Base-by-base conservation (phyloP, 2,888 invertebrate genomes). In the Stegana nigrithorax region DNA sequence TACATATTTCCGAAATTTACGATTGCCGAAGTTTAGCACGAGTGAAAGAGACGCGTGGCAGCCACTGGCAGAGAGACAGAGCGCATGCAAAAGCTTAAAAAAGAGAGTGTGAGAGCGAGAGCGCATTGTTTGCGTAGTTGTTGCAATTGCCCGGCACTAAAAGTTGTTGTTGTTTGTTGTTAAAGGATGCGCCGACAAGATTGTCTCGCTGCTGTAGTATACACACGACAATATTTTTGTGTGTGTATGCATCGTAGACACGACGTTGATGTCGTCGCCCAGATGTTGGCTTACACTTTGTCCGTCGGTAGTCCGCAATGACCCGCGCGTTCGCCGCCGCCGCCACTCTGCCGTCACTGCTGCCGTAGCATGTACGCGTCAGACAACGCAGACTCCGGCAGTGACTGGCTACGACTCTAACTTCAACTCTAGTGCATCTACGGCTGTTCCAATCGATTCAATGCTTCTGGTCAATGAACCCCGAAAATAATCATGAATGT, bases 381-480 rank as follows among this genome's bases (percentile, higher is more conserved):
- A 55, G 53, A 32, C 7, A 17, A n/a, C 32, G 36, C 65, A 57
- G 55, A 19, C 53, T 47, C 36, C 59, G 67, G 68, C 14, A 39
- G 17, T 39, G 39, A 14, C 39, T 62, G 32, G 63, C 69, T 64
- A 73, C 61, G 66, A 17, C 5, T n/a, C n/a, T 61, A 67, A 67
- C 76, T 72, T 78, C 78, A 74, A 78, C 75, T 74, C 73, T 62
- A 67, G 73, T 73, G 56, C 65, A 14, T 55, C n/a, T n/a, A n/a
- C n/a, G n/a, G n/a, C n/a, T n/a, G n/a, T n/a, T n/a, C n/a, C n/a
- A 21, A 55, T 26, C 45, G 44, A 45, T 65, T 62, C 63, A 67
- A 64, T 63, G 70, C 72, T 71, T 80, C 62, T 72, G 83, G 84
- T 83, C 83, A 82, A 81, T 83, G 83, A 83, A 84, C 84, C 79